phyloP scores from a whole-genome alignment of 2,797 vertebrate genomes.

The Triplophysa bombifrons region DNA sequence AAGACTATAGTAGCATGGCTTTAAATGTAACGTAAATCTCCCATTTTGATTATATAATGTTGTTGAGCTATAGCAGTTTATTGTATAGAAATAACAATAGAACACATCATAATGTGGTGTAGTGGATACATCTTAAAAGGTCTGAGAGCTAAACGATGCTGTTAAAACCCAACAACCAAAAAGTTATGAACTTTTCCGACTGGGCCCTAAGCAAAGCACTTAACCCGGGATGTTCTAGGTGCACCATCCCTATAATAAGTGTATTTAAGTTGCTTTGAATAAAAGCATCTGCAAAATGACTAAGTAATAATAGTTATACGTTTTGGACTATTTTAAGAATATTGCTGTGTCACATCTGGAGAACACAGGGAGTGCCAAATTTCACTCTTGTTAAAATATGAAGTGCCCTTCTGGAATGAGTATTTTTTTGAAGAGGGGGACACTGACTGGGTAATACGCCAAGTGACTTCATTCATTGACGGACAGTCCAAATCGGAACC shows the following conservation, averaged over 20 bases:
- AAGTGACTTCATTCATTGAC: background rate
- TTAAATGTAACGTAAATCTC: background rate
- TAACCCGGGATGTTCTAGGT: no score
- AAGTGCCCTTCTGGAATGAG: conserved; percentile 9
- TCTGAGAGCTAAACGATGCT: background rate
- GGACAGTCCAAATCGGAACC: background rate
- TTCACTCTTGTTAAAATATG: conserved; percentile 15
- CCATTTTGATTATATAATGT: background rate
- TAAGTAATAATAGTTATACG: background rate
- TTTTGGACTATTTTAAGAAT: background rate
- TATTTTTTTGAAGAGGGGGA: conserved; percentile 10
- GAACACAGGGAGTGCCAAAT: background rate
- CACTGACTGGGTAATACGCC: background rate
- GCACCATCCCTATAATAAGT: no score
- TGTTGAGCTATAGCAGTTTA: background rate
- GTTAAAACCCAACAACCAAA: background rate
- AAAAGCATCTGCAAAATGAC: background rate
- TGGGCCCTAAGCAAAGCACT: background rate
- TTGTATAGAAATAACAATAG: background rate
- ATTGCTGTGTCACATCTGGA: background rate
- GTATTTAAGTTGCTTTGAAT: no score
- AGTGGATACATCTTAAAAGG: background rate
- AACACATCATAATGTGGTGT: background rate
- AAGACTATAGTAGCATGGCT: background rate
- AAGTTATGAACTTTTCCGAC: background rate